Percentiles rank a stretch among this genome's conserved stretches.
phyloP scores from a whole-genome alignment of 2,113 vertebrate genomes.

The Erythrocercus mccallii region DNA sequence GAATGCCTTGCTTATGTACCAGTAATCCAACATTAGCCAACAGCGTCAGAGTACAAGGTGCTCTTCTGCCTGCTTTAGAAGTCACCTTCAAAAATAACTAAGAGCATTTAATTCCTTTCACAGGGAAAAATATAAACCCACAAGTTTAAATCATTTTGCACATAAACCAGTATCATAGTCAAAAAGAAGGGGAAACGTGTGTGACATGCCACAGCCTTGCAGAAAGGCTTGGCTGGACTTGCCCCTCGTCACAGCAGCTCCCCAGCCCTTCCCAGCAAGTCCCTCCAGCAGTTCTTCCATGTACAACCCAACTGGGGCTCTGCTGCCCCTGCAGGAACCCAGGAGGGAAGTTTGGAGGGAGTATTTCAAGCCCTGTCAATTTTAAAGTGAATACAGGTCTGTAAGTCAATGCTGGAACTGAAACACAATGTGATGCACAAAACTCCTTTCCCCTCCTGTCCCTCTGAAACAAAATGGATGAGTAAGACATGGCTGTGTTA shows the following conservation, averaged over 20 bases:
- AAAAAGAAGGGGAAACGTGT: neutral
- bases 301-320: fast-evolving
- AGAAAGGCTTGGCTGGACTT: neutral
- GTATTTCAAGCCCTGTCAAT: neutral
- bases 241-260: neutral
- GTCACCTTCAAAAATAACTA: neutral
- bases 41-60: fast-evolving
- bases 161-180: neutral
- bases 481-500: neutral
- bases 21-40: neutral
- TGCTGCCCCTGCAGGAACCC: neutral
- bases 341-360: neutral
- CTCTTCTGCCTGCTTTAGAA: neutral
- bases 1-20: neutral
- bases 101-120: neutral
- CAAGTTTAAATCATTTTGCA: neutral
- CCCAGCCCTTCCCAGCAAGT: neutral
- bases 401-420: neutral
- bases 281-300: fast-evolving
- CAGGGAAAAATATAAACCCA: neutral
- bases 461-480: neutral
- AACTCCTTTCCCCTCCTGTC: neutral
- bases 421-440: neutral
- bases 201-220: neutral
- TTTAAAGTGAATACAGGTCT: neutral